Evolutionary conservation across 2,797 vertebrate genomes (phyloP).

Genomic region (Coreius guichenoti): DNA sequence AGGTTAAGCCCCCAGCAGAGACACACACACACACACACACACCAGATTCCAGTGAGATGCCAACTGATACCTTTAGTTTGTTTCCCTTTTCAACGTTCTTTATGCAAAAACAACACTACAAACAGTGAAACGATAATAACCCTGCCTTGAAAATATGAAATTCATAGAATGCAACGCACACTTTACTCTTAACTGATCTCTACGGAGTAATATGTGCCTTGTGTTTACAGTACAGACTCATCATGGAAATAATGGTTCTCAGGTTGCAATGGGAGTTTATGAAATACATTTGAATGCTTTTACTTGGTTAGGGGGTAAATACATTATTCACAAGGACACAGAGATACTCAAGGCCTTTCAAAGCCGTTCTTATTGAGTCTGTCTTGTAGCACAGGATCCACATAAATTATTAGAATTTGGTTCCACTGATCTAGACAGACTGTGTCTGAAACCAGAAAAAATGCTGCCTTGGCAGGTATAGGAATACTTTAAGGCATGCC

Average conservation of each 20-base stretch:
- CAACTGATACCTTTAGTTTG: not conserved
- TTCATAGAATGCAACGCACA: not conserved
- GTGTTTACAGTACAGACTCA: slow-evolving; percentile 7
- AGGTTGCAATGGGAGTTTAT: not conserved
- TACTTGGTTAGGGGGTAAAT: slow-evolving; percentile 16
- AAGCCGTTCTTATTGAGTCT: not conserved
- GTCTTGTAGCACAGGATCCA: not conserved
- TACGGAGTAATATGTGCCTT: not conserved
- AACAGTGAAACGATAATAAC: not conserved
- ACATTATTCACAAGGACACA: slow-evolving; percentile 36
- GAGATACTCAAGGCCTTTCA: slow-evolving; percentile 14
- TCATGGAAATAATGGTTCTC: not conserved
- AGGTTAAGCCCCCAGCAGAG: slow-evolving; percentile 14
- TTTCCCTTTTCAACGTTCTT: not conserved
- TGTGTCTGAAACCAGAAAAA: not conserved
- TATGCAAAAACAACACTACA: slow-evolving; percentile 5
- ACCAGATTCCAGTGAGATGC: not conserved
- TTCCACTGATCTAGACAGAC: slow-evolving; percentile 3
- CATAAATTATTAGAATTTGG: not conserved
- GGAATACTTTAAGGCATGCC: not conserved
- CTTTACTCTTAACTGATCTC: not conserved
- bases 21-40: too few relatives aligned
- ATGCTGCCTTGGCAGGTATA: not conserved
- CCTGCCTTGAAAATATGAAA: not conserved
- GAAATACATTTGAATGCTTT: slow-evolving; percentile 19